Evolutionary conservation across 2,113 vertebrate genomes (phyloP).

Genomic region (Danio rerio): DNA sequence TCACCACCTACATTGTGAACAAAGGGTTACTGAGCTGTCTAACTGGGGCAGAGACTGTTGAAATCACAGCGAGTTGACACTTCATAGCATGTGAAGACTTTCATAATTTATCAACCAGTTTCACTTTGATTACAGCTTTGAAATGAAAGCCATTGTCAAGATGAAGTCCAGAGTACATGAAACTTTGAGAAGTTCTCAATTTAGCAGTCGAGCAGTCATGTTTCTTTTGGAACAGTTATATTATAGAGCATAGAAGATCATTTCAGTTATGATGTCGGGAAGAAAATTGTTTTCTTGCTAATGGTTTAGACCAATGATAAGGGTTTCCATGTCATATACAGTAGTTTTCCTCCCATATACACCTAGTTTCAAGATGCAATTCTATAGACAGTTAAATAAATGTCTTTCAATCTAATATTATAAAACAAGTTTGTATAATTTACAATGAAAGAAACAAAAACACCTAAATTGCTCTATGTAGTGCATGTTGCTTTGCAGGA

Average conservation of each 20-base stretch:
- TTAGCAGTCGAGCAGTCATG: neutral
- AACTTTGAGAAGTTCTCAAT: neutral
- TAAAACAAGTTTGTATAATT: too few species aligned
- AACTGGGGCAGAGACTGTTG: neutral
- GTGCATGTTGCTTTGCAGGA: too few species aligned
- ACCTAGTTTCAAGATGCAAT: too few species aligned
- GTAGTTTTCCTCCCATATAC: too few species aligned
- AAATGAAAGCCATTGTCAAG: conserved; percentile 10
- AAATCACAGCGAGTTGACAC: neutral
- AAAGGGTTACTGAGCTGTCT: neutral
- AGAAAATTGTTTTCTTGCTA: neutral
- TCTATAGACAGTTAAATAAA: too few species aligned
- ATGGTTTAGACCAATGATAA: neutral
- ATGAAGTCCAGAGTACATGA: neutral
- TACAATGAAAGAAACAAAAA: too few species aligned
- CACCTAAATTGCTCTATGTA: too few species aligned
- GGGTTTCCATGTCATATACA: too few species aligned
- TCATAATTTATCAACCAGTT: neutral
- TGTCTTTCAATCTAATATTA: too few species aligned
- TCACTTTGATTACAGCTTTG: neutral
- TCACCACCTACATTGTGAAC: conserved; percentile 17
- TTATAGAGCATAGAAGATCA: neutral
- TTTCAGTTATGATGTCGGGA: neutral
- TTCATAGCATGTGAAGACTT: neutral
- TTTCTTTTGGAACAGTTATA: neutral